Evolutionary conservation across 2,888 invertebrate genomes (phyloP).

Genomic region (Noctuana brunneofusca): DNA sequence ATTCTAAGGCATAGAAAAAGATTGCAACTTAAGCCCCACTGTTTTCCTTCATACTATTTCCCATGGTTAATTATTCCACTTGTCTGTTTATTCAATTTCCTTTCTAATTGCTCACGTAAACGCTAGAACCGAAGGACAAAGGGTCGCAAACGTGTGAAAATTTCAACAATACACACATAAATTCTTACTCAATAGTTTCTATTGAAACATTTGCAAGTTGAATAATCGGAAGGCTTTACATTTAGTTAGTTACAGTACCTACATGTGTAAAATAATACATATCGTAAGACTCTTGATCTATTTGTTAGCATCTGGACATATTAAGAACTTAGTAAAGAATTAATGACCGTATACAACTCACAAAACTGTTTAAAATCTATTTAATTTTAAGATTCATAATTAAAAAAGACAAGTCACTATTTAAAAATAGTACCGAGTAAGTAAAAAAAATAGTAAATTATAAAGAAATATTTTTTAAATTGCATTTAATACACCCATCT

Average conservation of each 20-base stretch:
- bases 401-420: too few relatives aligned
- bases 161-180: constrained; percentile 40
- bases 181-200: constrained; percentile 22
- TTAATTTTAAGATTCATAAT: too few relatives aligned
- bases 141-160: constrained; percentile 39
- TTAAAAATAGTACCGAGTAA: too few relatives aligned
- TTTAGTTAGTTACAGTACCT: neutral
- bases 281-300: neutral
- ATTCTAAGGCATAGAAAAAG: neutral
- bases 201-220: constrained; percentile 10
- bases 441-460: too few relatives aligned
- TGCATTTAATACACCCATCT: too few relatives aligned
- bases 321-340: too few relatives aligned
- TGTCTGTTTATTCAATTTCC: constrained; percentile 22
- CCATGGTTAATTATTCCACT: constrained; percentile 23
- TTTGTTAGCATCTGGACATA: neutral
- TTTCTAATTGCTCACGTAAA: constrained; percentile 27
- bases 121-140: constrained; percentile 25
- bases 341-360: too few relatives aligned
- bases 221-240: neutral
- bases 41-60: constrained; percentile 15
- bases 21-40: neutral
- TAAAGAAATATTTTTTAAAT: too few relatives aligned
- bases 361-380: too few relatives aligned
- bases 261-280: too few relatives aligned